Percentiles rank a stretch among this genome's conserved stretches.
Conservation (phyloP, 2,797 vertebrate genomes). For the Prunella strophiata region DNA sequence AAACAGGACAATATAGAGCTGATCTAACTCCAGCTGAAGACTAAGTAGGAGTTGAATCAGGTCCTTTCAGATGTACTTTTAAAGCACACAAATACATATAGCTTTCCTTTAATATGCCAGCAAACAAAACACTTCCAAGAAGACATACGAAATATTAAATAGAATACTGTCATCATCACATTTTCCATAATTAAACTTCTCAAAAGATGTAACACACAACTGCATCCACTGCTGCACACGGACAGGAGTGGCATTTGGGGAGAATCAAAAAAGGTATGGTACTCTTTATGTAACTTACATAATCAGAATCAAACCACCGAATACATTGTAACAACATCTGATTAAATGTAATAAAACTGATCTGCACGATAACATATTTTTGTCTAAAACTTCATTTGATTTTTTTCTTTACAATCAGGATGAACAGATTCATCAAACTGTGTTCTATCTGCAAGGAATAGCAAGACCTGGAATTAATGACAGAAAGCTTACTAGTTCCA, state of each 20-base stretch:
- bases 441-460: not conserved
- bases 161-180: not conserved
- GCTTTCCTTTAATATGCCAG: not conserved
- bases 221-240: not conserved
- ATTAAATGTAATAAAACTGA: not conserved
- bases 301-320: not conserved
- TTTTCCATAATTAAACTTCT: not conserved
- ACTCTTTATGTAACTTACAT: slow-evolving; percentile 27
- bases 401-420: not conserved
- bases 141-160: not conserved
- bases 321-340: not conserved
- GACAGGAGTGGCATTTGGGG: not conserved
- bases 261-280: not conserved
- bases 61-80: not conserved
- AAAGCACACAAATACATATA: not conserved
- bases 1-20: not conserved
- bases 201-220: not conserved
- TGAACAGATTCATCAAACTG: not conserved
- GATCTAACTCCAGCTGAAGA: not conserved
- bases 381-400: not conserved
- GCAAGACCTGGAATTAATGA: not conserved
- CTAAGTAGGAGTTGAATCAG: not conserved
- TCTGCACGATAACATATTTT: not conserved
- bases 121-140: not conserved
- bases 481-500: not conserved